A percentile compares a stretch with the other conserved stretches of the same genome.
Conservation (phyloP, 1,140 invertebrate genomes). For the Drosophila leontia region DNA sequence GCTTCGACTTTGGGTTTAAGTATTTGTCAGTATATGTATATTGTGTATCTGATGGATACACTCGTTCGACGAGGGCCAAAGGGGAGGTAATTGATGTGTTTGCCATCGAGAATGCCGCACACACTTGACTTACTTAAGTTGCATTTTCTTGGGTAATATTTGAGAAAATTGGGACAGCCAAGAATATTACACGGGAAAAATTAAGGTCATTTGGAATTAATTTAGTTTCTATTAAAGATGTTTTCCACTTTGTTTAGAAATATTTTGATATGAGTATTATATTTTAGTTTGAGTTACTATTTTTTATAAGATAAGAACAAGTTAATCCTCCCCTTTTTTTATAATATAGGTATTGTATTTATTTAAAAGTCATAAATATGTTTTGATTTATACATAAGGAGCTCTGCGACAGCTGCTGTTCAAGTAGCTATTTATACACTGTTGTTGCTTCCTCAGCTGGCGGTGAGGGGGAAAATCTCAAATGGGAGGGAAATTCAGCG, state of each 20-base stretch:
- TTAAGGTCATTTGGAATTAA: constrained; percentile 1
- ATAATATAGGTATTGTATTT: neutral
- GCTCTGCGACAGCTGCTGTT: constrained; percentile 30
- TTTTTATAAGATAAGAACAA: neutral
- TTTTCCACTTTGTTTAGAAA: too few relatives aligned
- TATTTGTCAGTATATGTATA: constrained; percentile 9
- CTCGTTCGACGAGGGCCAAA: neutral
- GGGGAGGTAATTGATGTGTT: constrained; percentile 20
- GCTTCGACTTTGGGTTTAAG: constrained; percentile 20
- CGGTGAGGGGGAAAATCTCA: constrained; percentile 5
- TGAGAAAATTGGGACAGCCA: constrained; percentile 21
- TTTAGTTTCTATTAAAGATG: neutral
- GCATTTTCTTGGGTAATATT: constrained; percentile 32
- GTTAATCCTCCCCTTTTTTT: neutral
- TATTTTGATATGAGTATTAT: neutral
- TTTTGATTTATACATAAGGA: constrained; percentile 21
- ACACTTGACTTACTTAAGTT: constrained; percentile 29
- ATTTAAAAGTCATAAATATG: constrained; percentile 22
- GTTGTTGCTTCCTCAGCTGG: constrained; percentile 46
- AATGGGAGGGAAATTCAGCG: constrained; percentile 1
- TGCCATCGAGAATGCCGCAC: neutral
- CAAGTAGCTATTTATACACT: constrained; percentile 15
- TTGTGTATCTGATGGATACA: constrained; percentile 67
- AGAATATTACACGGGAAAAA: constrained; percentile 7
- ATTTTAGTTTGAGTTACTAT: neutral